Evolutionary conservation across 2,797 vertebrate genomes (phyloP).

Genomic region (Myripristis jacobus): DNA sequence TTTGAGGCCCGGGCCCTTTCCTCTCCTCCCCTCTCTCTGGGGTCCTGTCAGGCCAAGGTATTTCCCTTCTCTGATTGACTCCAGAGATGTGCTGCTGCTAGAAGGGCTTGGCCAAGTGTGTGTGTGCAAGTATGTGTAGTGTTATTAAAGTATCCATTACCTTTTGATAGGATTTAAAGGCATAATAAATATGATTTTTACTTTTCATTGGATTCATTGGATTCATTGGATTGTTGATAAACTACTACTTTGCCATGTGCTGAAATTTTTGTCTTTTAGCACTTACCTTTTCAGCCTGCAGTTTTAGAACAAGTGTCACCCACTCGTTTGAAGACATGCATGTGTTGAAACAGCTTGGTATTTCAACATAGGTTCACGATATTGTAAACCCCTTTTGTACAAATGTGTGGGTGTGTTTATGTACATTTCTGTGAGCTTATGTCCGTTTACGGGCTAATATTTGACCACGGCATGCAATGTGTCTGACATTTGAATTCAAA

Average conservation of each 20-base stretch:
- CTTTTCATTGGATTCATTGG: too few relatives aligned
- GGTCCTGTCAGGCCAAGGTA: conserved; percentile 76
- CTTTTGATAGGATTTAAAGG: too few relatives aligned
- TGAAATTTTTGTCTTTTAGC: too few relatives aligned
- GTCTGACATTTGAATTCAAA: conserved; percentile 27
- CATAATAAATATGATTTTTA: too few relatives aligned
- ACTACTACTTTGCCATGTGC: too few relatives aligned
- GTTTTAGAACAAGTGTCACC: too few relatives aligned
- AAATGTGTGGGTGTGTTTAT: conserved; percentile 36
- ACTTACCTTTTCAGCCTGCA: too few relatives aligned
- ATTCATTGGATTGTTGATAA: too few relatives aligned
- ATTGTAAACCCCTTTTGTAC: conserved; percentile 21
- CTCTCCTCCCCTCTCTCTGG: conserved; percentile 58
- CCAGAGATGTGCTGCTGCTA: conserved; percentile 62
- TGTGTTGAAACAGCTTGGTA: conserved; percentile 11
- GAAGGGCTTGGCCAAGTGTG: conserved; percentile 9
- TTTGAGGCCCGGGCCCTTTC: conserved; percentile 47
- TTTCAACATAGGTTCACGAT: conserved; percentile 36
- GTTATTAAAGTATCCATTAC: too few relatives aligned
- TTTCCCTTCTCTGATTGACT: conserved; percentile 75
- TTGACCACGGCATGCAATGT: conserved; percentile 40
- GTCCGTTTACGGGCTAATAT: conserved; percentile 43
- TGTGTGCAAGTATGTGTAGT: conserved; percentile 6
- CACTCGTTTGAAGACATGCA: not conserved
- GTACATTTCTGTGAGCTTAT: conserved; percentile 48